phyloP scores from a whole-genome alignment of 2,888 invertebrate genomes.

The Standfussiana lucernea region DNA sequence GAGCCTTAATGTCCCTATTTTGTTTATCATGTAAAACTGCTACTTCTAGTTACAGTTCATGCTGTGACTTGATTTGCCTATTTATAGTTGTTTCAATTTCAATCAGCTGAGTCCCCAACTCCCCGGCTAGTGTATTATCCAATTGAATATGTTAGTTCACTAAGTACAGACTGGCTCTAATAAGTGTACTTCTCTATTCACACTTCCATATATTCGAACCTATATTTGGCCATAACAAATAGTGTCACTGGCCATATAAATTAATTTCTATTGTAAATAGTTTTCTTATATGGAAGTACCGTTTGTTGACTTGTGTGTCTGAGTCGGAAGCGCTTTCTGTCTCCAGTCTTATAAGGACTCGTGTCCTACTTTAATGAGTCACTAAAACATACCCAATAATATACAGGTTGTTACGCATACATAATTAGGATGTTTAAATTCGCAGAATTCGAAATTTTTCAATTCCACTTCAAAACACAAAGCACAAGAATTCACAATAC shows the following conservation, averaged over 20 bases:
- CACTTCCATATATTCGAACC: constrained; percentile 73
- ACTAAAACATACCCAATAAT: constrained; percentile 42
- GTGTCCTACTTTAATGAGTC: constrained; percentile 39
- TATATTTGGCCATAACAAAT: constrained; percentile 49
- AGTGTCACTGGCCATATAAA: constrained; percentile 60
- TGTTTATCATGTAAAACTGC: constrained; percentile 4
- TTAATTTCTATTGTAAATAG: constrained; percentile 66
- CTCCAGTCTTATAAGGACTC: constrained; percentile 35
- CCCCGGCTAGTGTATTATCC: neutral
- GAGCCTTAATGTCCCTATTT: constrained; percentile 34
- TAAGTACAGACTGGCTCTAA: constrained; percentile 20
- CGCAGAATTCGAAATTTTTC: neutral
- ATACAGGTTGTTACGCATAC: constrained; percentile 16
- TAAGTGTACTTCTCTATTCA: constrained; percentile 64
- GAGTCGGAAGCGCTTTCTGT: constrained; percentile 79
- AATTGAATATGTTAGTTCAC: constrained; percentile 20
- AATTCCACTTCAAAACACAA: constrained; percentile 7
- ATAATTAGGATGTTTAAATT: constrained; percentile 9
- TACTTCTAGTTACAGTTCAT: neutral
- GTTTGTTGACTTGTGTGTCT: constrained; percentile 79
- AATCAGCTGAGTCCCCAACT: neutral
- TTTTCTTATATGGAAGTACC: constrained; percentile 76
- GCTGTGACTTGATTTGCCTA: neutral
- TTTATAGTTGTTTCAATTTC: constrained; percentile 14
- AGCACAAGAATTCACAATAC: constrained; percentile 10